Base-by-base conservation (phyloP, 2,113 vertebrate genomes). In the Drymodes brunneopygia region DNA sequence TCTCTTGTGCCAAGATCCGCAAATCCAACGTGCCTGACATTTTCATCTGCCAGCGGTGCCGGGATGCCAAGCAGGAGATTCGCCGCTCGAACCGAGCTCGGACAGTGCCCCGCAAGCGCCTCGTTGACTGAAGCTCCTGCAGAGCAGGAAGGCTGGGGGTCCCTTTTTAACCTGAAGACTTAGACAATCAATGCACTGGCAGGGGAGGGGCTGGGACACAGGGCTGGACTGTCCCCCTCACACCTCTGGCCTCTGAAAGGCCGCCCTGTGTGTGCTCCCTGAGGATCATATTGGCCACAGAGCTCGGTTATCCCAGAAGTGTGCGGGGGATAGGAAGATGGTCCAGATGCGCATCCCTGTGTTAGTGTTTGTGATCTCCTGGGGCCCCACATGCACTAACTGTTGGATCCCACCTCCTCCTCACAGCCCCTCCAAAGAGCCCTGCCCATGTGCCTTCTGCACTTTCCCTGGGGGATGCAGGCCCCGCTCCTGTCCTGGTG, bases 1-100 rank as follows among this genome's bases (percentile, higher is more conserved):
- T 99, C 97, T 99, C 99, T 5, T 99, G 99, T 62, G 99, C 99
- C 36, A 99, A 99, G 97, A 99, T 99, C 97, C 99, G 99, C 78
- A 99, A 99, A 91, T 99, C 99, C 97, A 99, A 99, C 1, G 99
- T 99, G 88, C 99, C 99, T 11, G 99, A 99, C 98, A 99, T 99
- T 77, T 99, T 99, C 67, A 98, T 99, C 95, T 99, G 99, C 98
- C 99, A 99, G 97, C 98, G 98, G 93, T 99, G 99, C 98, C 98
- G 98, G 50, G 99, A 99, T 47, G 98, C 98, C 40, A 98, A 99
- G 93, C 98, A 98, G 33, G 99, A 99, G 88, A 99, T 99, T 73
- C 99, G 99, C 23, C 99, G 99, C 60, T 99, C 99, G 1, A 99
- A 99, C 98, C 98, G 99, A 44, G 99, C 99, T 8, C 98, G 99